Evolutionary conservation across 2,113 vertebrate species (phyloP), one percentile per base, ranked within the genome.

Genomic region (Pavo muticus): DNA sequence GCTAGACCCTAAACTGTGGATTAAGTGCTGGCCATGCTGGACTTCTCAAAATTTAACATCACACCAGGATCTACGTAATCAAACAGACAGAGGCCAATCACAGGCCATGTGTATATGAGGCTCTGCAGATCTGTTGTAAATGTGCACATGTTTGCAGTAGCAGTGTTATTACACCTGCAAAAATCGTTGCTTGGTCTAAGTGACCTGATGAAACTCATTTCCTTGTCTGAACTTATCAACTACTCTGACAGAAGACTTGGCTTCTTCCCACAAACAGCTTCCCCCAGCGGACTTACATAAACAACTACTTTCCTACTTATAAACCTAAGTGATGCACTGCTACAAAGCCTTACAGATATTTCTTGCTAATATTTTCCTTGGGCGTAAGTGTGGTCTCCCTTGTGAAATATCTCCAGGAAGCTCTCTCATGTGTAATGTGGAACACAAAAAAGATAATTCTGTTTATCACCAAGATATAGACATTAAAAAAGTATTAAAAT

Each of bases 341-440:
- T 77, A 5, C 57, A 92, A 21, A 75, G 14, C 42, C 20, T 84
- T 50, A 72, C 9, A 61, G 52, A 56, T 2, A 72, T 57, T 68
- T 60, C 69, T 81, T 35, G 15, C 5, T 87, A 72, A 14, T 88
- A 70, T 93, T 95, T 96, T 87, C 47, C 63, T 94, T 94, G 79
- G 65, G 84, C 12, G 1, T 68, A 60, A 86, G 37, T 56, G 21
- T 68, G 15, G 6, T 81, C 16, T 71, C 65, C 57, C 37, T 60
- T 67, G 75, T 30, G 14, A 59, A 78, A 61, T 35, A 42, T 59
- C 88, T 93, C 39, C 70, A 93, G 86, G 76, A 84, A 95, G 76
- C 59, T 77, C 72, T 94, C 95, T 88, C 65, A 90, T 84, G 35
- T 80, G 56, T 52, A 91, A 45, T 57, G 78, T 14, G 27, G 10